Conservation (phyloP, 2,888 invertebrate species). For the Pogonocherus hispidulus region DNA sequence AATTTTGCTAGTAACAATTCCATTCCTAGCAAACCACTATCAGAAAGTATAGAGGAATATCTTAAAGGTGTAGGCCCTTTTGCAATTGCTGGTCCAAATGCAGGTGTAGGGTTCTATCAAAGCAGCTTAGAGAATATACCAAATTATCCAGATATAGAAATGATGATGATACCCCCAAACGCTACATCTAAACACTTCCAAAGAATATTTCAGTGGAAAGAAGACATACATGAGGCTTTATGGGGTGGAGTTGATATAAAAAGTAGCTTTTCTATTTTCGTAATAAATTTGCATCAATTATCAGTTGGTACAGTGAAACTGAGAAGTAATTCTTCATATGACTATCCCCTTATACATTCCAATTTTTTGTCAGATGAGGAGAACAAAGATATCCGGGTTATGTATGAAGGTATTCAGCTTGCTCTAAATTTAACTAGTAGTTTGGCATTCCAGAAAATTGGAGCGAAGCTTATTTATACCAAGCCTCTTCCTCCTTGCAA, state of each 20-base stretch:
- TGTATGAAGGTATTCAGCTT: conserved; percentile 71
- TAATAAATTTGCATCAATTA: conserved; percentile 40
- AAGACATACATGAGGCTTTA: conserved; percentile 62
- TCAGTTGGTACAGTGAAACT: conserved; percentile 46
- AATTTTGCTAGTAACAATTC: conserved; percentile 45
- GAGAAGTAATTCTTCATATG: conserved; percentile 42
- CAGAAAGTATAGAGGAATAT: conserved; percentile 45
- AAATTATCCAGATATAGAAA: conserved; percentile 50
- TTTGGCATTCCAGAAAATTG: conserved; percentile 70
- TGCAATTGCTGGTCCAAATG: conserved; percentile 45
- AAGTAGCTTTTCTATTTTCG: conserved; percentile 57
- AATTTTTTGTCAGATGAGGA: conserved; percentile 75
- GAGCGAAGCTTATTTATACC: conserved; percentile 66
- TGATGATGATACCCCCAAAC: conserved; percentile 69
- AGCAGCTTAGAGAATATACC: conserved; percentile 24
- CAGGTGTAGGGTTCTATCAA: conserved; percentile 48
- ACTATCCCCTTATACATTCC: conserved; percentile 73
- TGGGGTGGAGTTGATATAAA: conserved; percentile 53
- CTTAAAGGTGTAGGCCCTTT: conserved; percentile 46
- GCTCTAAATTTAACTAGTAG: conserved; percentile 68
- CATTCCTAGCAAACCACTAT: conserved; percentile 24
- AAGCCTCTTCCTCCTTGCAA: conserved; percentile 39
- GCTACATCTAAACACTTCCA: conserved; percentile 30
- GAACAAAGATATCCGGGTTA: conserved; percentile 67
- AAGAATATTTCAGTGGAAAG: conserved; percentile 8